Base-by-base conservation (phyloP, 2,888 invertebrate species). In the Erannis defoliaria region DNA sequence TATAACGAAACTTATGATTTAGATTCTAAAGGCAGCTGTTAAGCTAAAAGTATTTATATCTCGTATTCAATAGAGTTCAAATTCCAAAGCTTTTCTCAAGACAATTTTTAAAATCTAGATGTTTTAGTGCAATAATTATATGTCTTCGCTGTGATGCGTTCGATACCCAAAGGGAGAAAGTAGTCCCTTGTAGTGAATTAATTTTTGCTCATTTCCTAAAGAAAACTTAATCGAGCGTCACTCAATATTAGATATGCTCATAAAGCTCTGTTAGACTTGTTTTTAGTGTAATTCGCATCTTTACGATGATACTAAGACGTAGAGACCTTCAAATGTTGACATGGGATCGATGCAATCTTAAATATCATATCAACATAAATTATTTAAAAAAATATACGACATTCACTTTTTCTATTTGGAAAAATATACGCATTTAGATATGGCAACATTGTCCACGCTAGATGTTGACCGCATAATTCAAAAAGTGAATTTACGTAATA, bases 311-410 rank as follows among this genome's bases (percentile, higher is more conserved):
- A 46, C 35, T 21, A 49, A 55, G 55, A 50, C 49, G 58, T 56
- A 38, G 61, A 66, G 62, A 60, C 6, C 55, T 58, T 57, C 49
- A 62, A 61, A 65, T 62, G 50, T 66, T 63, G 61, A 67, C 64
- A 71, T 64, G 75, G 80, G 78, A 67, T 72, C 73, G 80, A 74
- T 76, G 81, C 79, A 81, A 81, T 78, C 77, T 72, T 71, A 64
- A 69, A 67, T 72, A 77, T 76, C 82, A 82, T 82, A 82, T 82
- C 82, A 81, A 72, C 72, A 74, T 62, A 71, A 67, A 65, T 53
- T 56, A n/a, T n/a, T 45, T 57, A 55, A 16, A 60, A 62, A 72
- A 74, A 67, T 67, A 46, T 68, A 71, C 66, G 50, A 72, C 66
- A 62, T 66, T 66, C 62, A 73, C 72, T 75, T 68, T 67, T 69